Conservation (phyloP, 2,888 invertebrate species). For the Pasiphila rectangulata region DNA sequence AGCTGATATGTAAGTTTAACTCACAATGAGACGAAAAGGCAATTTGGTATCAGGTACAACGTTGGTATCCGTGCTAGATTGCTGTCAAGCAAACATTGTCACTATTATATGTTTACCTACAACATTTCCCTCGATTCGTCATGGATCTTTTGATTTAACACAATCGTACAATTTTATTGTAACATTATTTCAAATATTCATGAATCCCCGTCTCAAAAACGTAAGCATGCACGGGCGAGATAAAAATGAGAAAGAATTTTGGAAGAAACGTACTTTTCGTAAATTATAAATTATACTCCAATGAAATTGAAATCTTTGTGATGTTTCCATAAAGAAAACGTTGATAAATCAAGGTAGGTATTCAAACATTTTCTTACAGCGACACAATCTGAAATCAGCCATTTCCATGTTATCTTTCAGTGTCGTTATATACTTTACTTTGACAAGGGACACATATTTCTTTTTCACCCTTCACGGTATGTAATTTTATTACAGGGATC, state of each 20-base stretch:
- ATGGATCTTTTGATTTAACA: constrained; percentile 10
- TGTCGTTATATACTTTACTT: constrained; percentile 46
- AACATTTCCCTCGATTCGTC: too few species aligned
- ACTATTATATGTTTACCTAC: too few species aligned
- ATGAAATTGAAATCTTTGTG: constrained; percentile 43
- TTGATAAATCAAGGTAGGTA: constrained; percentile 34
- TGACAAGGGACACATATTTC: constrained; percentile 57
- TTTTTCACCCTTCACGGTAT: constrained; percentile 62
- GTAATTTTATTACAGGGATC: constrained; percentile 70
- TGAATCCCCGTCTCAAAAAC: constrained; percentile 19
- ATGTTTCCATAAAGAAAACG: constrained; percentile 36
- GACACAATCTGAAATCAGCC: constrained; percentile 4
- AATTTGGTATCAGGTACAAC: too few species aligned
- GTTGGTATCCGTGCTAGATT: too few species aligned
- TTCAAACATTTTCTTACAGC: constrained; percentile 18
- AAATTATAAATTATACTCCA: constrained; percentile 43
- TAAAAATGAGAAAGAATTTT: constrained; percentile 31
- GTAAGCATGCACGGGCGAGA: constrained; percentile 19
- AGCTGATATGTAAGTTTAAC: too few species aligned
- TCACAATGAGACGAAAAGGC: too few species aligned
- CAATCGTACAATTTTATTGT: too few species aligned
- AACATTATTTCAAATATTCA: constrained; percentile 23
- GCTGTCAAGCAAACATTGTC: too few species aligned
- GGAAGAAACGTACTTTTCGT: constrained; percentile 36
- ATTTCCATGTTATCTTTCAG: constrained; percentile 15